Base-by-base conservation (phyloP, 2,797 vertebrate genomes). In the Menidia menidia region DNA sequence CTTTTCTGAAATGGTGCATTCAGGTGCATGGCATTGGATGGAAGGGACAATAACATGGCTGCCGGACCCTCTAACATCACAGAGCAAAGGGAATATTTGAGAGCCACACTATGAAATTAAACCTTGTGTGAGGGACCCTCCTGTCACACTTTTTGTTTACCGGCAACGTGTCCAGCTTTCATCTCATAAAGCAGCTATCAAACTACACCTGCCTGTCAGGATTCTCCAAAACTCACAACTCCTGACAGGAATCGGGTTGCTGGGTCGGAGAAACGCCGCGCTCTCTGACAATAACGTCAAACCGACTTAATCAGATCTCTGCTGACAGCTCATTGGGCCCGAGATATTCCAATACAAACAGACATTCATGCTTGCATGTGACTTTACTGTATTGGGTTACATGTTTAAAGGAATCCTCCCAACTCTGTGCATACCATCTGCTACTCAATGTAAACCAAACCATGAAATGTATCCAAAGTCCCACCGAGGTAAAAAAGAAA, bases 341-440 rank as follows among this genome's bases (percentile, higher is more conserved):
- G 53, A 39, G 72, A 69, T 77, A 75, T 77, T 79, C 73, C 39
- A 68, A 77, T 80, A 86, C 75, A 25, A 7, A 39, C 35, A 39
- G 35, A 30, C 70, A 78, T 60, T 73, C 59, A 0, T 19, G 60
- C 60, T 57, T 71, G 43, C 45, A 45, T 71, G 72, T 61, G 66
- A 58, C 72, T 84, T 67, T 77, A 42, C 57, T 32, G 58, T 73
- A 48, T 87, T 71, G 25, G 58, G 73, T 91, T 91, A 78, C 87
- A 52, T 64, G 81, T 88, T 84, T 82, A 75, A 85, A 88, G 85
- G 72, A 67, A 83, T 87, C 77, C 68, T 61, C 68, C 63, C 18
- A 64, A 65, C 63, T 59, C 43, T 30, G 66, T 71, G 72, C 60
- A 66, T 57, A 77, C 87, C 89, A 91, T 82, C 86, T 92, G 89